Evolutionary conservation across 1,140 invertebrate genomes (phyloP).

Genomic region (Euglossa dilemma): DNA sequence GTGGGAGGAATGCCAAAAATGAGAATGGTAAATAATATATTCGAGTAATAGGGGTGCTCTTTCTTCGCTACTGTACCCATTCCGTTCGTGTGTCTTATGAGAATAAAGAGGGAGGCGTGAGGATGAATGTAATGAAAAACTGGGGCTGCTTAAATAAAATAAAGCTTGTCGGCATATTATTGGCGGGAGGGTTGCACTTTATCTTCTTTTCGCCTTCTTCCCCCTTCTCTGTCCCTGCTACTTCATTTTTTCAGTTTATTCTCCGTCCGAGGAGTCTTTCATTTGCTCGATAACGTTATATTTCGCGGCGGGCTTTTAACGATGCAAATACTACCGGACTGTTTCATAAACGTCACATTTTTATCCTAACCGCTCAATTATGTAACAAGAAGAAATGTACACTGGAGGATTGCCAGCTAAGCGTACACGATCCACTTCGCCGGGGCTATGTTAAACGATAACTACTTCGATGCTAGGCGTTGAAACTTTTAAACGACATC

Average conservation of each 20-base stretch:
- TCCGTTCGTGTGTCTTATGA: constrained; percentile 60
- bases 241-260: constrained; percentile 48
- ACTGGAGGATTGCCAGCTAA: constrained; percentile 2
- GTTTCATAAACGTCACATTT: constrained; percentile 31
- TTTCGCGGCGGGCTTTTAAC: constrained; percentile 2
- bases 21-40: constrained; percentile 81
- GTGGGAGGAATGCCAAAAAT: constrained; percentile 70
- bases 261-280: constrained; percentile 28
- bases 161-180: constrained; percentile 81
- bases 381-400: background rate
- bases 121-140: constrained; percentile 82
- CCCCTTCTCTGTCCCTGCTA: background rate
- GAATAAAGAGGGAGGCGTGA: constrained; percentile 71
- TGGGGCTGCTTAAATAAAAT: constrained; percentile 82
- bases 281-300: constrained; percentile 39
- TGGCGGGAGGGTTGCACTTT: constrained; percentile 68
- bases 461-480: background rate
- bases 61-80: constrained; percentile 32
- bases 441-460: background rate
- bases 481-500: constrained; percentile 5
- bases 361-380: constrained; percentile 44
- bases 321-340: constrained; percentile 28
- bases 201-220: constrained; percentile 41
- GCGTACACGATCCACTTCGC: background rate
- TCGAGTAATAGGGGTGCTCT: constrained; percentile 72